Evolutionary conservation across 1,140 invertebrate species (phyloP), one percentile per base, ranked within the genome.

Genomic region (Parasteatoda tepidariorum): DNA sequence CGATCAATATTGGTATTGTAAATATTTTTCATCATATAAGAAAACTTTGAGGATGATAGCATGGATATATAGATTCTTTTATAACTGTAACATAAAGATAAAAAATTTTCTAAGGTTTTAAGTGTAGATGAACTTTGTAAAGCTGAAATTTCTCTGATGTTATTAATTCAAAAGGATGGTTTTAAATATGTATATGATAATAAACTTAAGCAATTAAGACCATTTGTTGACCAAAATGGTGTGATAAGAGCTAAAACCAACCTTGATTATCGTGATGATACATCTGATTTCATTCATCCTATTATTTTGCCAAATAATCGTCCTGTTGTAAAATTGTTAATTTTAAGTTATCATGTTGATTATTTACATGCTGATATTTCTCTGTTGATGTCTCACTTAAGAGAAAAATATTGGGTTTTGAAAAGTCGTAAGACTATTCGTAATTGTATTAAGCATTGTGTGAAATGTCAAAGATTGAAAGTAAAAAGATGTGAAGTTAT

Each of bases 391-490:
- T 30, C 82, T 13, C 28, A 75, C 30, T 31, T 83, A 62, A 33
- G 82, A 33, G 38, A 61, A 15, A 30, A 34, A 34, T 75, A 55
- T 48, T 83, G 70, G 82, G 31, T 83, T 66, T 55, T 83, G n/a
- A 79, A 59, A 31, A 3, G 3, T 7, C 33, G 82, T 59, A 24
- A 66, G n/a, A 64, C 26, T 13, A 75, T 83, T 0, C n/a, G 66
- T 26, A 83, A 67, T 34, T 30, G 48, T 22, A 48, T 83, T 6
- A 59, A 48, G 6, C 18, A 31, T 3, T 83, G 70, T 41, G 30
- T 75, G 2, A 61, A 48, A 33, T 83, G 82, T 54, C 7, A 61
- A 67, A 64, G 68, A 54, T 75, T 62, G n/a, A 75, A 33, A 18
- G 55, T 70, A 11, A 31, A 48, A 15, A 31, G n/a, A 33, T 2